A percentile compares a stretch with the other conserved stretches of the same genome.
phyloP scores from a whole-genome alignment of 2,797 vertebrate species.

The Pachyuromys duprasi region DNA sequence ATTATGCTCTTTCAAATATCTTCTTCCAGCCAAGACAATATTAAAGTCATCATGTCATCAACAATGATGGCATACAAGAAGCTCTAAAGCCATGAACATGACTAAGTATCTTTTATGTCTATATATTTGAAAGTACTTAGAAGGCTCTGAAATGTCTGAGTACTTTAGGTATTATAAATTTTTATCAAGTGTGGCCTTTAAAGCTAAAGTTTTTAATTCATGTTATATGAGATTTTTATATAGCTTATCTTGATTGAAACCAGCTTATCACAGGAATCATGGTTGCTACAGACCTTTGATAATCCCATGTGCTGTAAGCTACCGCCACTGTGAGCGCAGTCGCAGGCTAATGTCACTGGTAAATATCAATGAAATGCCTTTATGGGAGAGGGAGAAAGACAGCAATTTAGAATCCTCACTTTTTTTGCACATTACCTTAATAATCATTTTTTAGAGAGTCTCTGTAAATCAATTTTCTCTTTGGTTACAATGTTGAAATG shows the following conservation, averaged over 20 bases:
- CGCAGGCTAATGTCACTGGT: neutral
- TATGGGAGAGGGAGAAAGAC: neutral
- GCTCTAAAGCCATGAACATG: slow-evolving; percentile 61
- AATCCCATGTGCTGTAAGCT: neutral
- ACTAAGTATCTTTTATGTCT: slow-evolving; percentile 68
- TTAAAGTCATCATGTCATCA: slow-evolving; percentile 68
- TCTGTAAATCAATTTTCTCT: neutral
- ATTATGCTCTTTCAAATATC: slow-evolving; percentile 34
- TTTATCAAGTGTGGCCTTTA: slow-evolving; percentile 81
- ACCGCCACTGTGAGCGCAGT: neutral
- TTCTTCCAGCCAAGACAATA: slow-evolving; percentile 61
- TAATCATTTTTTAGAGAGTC: neutral
- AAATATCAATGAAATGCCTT: neutral
- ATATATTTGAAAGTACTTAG: slow-evolving; percentile 81
- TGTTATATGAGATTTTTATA: slow-evolving; percentile 56
- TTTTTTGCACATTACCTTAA: neutral
- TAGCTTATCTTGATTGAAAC: slow-evolving; percentile 8
- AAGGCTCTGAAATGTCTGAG: slow-evolving; percentile 81
- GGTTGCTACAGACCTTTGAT: neutral
- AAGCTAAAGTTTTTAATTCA: slow-evolving; percentile 75
- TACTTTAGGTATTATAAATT: slow-evolving; percentile 81
- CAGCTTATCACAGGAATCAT: slow-evolving; percentile 15
- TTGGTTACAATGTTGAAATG: neutral
- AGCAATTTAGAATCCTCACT: neutral
- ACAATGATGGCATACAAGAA: slow-evolving; percentile 33